A percentile compares a stretch with the other conserved stretches of the same genome.
phyloP scores from a whole-genome alignment of 2,888 invertebrate species.

The Acleris emargana region DNA sequence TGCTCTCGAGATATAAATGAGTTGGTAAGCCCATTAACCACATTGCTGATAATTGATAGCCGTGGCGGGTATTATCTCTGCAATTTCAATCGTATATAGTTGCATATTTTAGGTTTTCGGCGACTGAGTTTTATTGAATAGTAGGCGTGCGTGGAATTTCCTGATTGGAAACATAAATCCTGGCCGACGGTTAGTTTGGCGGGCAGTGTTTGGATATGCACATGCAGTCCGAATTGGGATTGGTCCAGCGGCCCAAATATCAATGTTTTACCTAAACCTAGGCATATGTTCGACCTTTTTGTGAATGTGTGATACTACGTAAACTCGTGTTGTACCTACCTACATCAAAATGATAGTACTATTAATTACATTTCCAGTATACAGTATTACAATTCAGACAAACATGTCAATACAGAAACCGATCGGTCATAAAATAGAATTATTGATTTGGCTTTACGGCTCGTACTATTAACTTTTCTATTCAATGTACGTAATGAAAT shows the following conservation, averaged over 20 bases:
- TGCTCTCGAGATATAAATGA: constrained; percentile 37
- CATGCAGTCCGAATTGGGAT: not conserved
- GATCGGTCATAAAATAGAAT: too few relatives aligned
- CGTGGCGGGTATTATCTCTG: constrained; percentile 18
- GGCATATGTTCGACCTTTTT: too few relatives aligned
- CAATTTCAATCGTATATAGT: not conserved
- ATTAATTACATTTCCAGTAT: too few relatives aligned
- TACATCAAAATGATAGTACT: too few relatives aligned
- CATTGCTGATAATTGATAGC: constrained; percentile 33
- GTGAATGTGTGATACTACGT: too few relatives aligned
- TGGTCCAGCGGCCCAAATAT: not conserved
- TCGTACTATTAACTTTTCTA: too few relatives aligned
- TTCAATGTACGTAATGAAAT: too few relatives aligned
- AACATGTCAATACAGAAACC: too few relatives aligned
- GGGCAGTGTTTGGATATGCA: constrained; percentile 1
- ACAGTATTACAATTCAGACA: too few relatives aligned
- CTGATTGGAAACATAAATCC: constrained; percentile 18
- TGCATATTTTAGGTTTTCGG: not conserved
- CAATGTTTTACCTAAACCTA: too few relatives aligned
- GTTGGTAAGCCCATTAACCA: constrained; percentile 35
- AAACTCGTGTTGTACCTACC: too few relatives aligned
- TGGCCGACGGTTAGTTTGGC: constrained; percentile 12
- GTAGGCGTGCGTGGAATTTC: constrained; percentile 1
- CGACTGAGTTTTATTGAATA: constrained; percentile 5
- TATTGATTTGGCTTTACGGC: too few relatives aligned